Evolutionary conservation across 1,140 invertebrate species (phyloP), one percentile per base, ranked within the genome.

Genomic region (Drosophila persimilis): DNA sequence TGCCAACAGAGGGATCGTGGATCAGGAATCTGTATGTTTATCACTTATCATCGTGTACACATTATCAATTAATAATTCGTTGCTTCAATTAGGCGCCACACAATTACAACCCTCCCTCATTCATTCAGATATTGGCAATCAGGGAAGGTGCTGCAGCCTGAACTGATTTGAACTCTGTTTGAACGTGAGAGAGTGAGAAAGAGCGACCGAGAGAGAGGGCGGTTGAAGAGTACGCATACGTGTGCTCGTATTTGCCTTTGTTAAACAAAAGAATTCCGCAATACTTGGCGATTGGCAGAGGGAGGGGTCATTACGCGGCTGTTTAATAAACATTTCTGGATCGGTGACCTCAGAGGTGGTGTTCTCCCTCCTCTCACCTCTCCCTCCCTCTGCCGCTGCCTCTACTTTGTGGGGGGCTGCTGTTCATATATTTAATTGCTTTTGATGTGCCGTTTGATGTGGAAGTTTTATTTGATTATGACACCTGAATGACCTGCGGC

Each of bases 391-490:
- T 20, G 13, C 43, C 8, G 9, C 17, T 20, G 35, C 43, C 8
- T 9, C 17, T 20, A 26, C 43, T 31, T 46, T 43, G 11, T 35
- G 41, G 17, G 17, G 41, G 39, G 17, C 24, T 41, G 7, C 11
- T 20, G 6, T 62, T 31, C 22, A 24, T 50, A 52, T 43, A 54
- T 46, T 60, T 73, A 73, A 74, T 74, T 74, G 50, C 53, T 31
- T 39, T 20, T 20, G 20, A 20, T 20, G 20, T 6, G 35, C 20
- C 41, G 43, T 35, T 56, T 69, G 43, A 64, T 53, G 71, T 57
- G 53, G 35, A 56, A 47, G 47, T 35, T 60, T 43, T 74, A 74
- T 74, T 74, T 66, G 72, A 74, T 74, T 74, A 74, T 74, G 71
- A 74, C 72, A 74, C 71, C 61, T 66, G 50, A 35, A 46, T 66